Evolutionary conservation across 2,888 invertebrate genomes (phyloP), one percentile per base, ranked within the genome.

Genomic region (Lottia gigantea): DNA sequence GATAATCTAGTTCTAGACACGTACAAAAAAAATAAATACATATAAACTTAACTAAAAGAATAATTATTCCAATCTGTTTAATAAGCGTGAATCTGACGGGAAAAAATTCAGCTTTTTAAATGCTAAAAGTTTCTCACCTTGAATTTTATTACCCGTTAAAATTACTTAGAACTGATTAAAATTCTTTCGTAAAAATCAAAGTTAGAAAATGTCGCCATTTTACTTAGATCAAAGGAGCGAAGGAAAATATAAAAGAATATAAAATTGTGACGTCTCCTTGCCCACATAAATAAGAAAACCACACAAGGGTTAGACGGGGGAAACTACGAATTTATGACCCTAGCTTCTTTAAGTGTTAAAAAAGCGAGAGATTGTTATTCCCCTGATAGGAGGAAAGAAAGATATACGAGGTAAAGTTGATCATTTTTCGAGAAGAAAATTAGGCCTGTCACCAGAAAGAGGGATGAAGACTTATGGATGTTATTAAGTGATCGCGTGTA

Each of bases 401-500:
- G 55, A 55, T 55, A 55, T 55, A 55, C 23, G 55, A 23, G 55
- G 23, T 55, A 23, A 55, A 55, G 55, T 55, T 55, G 55, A 55
- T 55, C 55, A 55, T 55, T 55, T 55, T 23, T 55, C 55, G 55
- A 55, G 55, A 55, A 55, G 55, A 55, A 55, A 55, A 55, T 55
- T 55, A 55, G 55, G 19, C 55, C 23, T 55, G 55, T 55, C 55
- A 55, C 55, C 55, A 55, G 55, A 23, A 23, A 55, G 55, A 23
- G 55, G 23, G 23, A 55, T 55, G 23, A 55, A 55, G 55, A 55
- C 55, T 19, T 55, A 55, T 55, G 55, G 55, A 55, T 23, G 23
- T 55, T 55, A 55, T 55, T 55, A 23, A 55, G 55, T 55, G 55
- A 55, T 55, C 55, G 55, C 55, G 55, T 55, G 55, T 55, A 8